phyloP scores from a whole-genome alignment of 2,113 vertebrate genomes.

The Dicentrarchus labrax region DNA sequence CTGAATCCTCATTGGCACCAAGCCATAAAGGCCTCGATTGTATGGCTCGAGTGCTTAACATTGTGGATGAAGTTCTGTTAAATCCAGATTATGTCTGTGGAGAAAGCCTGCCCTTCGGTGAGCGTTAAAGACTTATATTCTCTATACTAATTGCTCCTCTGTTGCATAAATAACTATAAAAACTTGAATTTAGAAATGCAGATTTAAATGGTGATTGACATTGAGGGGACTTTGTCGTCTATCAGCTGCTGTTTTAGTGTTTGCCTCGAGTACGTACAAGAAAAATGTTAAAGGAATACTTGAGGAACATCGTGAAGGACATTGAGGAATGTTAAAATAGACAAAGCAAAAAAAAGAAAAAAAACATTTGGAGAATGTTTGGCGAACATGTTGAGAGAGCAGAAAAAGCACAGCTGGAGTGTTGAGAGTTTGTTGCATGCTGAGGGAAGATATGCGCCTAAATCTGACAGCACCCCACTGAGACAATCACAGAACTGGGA shows the following conservation, averaged over 20 bases:
- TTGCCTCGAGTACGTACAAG: not conserved
- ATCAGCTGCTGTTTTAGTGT: conserved; percentile 15
- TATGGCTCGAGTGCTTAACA: conserved; percentile 20
- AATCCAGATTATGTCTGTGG: conserved; percentile 37
- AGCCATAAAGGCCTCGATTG: conserved; percentile 17
- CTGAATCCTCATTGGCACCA: not conserved
- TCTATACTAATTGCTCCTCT: conserved; percentile 17
- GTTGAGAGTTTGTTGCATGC: conserved; percentile 60
- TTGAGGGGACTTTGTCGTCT: not conserved
- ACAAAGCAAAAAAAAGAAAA: conserved; percentile 21
- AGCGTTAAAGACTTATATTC: conserved; percentile 24
- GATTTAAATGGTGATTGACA: conserved; percentile 21
- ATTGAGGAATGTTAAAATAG: conserved; percentile 42
- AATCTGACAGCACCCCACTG: conserved; percentile 81
- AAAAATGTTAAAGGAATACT: conserved; percentile 23
- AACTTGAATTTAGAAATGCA: conserved; percentile 4
- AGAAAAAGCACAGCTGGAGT: conserved; percentile 66
- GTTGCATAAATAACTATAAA: not conserved
- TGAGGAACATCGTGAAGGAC: conserved; percentile 47
- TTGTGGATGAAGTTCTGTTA: conserved; percentile 18
- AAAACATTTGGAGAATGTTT: conserved; percentile 54
- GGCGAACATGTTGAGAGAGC: conserved; percentile 46
- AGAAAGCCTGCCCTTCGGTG: conserved; percentile 32
- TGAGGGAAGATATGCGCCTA: conserved; percentile 67
- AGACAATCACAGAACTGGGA: conserved; percentile 79